Base-by-base conservation (phyloP, 2,113 vertebrate species). In the Acinonyx jubatus region DNA sequence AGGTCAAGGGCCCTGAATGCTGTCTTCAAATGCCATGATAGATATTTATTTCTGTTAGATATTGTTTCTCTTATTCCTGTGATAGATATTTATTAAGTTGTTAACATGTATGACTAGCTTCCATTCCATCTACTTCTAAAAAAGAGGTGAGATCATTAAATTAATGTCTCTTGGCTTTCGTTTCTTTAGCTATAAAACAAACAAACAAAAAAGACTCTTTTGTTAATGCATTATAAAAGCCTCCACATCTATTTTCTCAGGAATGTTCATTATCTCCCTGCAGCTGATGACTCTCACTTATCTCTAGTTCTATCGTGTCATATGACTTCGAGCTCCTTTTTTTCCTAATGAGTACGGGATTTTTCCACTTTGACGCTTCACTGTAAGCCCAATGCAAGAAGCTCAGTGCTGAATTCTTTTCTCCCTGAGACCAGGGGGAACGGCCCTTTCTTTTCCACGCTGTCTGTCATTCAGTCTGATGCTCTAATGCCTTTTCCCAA, bases 131-230 rank as follows among this genome's bases (percentile, higher is more conserved):
- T 36, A 50, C 50, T 94, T 95, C 87, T 94, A 41, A 85, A 92
- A 89, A 68, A 68, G 57, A 65, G 69, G 12, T 88, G 76, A 93
- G 55, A 38, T 95, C 68, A 92, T 80, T 82, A 97, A 23, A 76
- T 88, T 80, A 48, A 65, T 50, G 29, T 78, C 69, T 90, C 15
- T n/a, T 50, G 79, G 73, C 36, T 41, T 83, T 93, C 85, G 68
- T 83, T 89, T 96, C 68, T 89, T 97, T 79, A 69, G 78, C 86
- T 95, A 27, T 95, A 73, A 96, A 93, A 66, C 69, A 18, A 71
- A 94, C 89, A 92, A 55, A 69, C 7, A 21, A 68, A 94, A 91
- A 69, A 8, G 33, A 33, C 57, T 50, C 68, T 55, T 86, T 61
- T 16, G 66, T 61, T 80, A 94, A 78, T 92, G 79, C 79, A 74